Evolutionary conservation across 2,113 vertebrate genomes (phyloP).

Genomic region (Pholis gunnellus): DNA sequence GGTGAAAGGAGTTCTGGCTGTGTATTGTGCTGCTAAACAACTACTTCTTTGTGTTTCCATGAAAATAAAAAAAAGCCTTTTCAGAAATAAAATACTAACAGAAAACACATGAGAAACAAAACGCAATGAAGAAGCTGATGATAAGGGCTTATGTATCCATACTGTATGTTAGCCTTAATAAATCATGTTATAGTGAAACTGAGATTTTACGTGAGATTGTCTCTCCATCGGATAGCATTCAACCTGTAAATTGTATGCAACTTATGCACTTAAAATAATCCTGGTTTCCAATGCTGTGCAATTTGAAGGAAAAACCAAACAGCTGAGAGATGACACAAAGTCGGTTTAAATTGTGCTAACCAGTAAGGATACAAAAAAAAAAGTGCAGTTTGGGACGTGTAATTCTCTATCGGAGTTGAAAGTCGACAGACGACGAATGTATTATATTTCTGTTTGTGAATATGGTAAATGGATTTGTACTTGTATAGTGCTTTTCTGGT

Average conservation of each 20-base stretch:
- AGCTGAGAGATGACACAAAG: slow-evolving; percentile 16
- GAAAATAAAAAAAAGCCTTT: background rate
- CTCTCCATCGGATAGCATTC: background rate
- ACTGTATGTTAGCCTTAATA: slow-evolving; percentile 16
- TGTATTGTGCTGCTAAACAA: slow-evolving; percentile 30
- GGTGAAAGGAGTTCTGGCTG: slow-evolving; percentile 38
- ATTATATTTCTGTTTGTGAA: background rate
- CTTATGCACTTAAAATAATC: background rate
- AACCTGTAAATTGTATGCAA: slow-evolving; percentile 5
- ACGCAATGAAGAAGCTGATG: background rate
- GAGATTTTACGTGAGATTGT: slow-evolving; percentile 6
- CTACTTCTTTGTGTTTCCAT: slow-evolving; percentile 21
- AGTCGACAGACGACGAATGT: background rate
- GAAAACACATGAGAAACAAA: slow-evolving; percentile 18
- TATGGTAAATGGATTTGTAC: background rate
- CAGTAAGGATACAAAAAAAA: background rate
- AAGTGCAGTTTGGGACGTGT: background rate
- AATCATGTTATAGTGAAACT: background rate
- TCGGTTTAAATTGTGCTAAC: background rate
- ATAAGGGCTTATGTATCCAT: background rate
- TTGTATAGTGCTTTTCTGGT: background rate
- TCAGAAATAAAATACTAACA: slow-evolving; percentile 24
- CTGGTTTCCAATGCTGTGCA: background rate
- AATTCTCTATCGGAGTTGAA: background rate
- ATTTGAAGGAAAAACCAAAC: background rate